These are phyloP conservation scores for Loxodonta africana DNA, from an alignment of 2,113 vertebrate species.

Conservation along the genomic window DNA sequence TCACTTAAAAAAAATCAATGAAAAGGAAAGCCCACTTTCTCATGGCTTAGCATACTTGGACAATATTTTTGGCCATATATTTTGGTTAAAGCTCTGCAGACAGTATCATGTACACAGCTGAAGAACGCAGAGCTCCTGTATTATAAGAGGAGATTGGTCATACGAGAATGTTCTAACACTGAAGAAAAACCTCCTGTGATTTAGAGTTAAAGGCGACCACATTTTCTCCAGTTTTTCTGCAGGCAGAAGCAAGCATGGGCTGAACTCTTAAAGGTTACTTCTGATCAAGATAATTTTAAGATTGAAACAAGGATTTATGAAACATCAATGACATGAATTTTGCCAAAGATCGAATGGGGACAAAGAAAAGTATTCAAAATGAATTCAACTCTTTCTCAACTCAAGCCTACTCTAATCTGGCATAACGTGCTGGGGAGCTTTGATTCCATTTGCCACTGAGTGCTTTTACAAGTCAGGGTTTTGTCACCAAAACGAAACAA, in stretches of 20 bases:
- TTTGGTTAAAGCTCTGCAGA: neutral
- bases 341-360: neutral
- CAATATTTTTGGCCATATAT: neutral
- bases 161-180: neutral
- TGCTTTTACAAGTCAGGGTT: neutral
- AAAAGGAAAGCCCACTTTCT: neutral
- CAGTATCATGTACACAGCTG: neutral
- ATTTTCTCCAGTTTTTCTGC: neutral
- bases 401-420: neutral
- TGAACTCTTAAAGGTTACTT: slow-evolving; percentile 50
- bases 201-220: neutral
- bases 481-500: neutral
- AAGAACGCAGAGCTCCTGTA: neutral
- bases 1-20: neutral
- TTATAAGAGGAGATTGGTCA: no score
- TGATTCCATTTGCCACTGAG: neutral
- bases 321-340: neutral
- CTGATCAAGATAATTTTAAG: slow-evolving; percentile 47
- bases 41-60: neutral
- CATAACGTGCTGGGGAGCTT: neutral
- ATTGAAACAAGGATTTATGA: neutral
- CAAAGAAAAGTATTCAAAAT: slow-evolving; percentile 21
- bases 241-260: slow-evolving; percentile 1
- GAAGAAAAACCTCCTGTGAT: neutral
- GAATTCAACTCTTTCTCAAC: slow-evolving; percentile 34